phyloP scores from a whole-genome alignment of 1,140 invertebrate species.

The Hylaeus volcanicus region DNA sequence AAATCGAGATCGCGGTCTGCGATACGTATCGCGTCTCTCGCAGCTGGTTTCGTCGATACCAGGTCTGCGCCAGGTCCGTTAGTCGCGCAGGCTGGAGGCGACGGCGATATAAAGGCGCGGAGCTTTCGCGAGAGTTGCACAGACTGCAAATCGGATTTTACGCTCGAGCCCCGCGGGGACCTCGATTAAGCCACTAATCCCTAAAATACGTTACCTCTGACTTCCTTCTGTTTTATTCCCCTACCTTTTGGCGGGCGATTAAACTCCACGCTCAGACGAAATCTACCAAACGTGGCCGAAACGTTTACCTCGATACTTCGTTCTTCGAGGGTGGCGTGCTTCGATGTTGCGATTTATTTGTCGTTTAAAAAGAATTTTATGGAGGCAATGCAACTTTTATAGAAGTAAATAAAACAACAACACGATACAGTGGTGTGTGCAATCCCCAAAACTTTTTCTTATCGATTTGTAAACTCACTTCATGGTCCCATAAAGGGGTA shows the following conservation, averaged over 20 bases:
- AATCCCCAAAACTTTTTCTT: too few relatives aligned
- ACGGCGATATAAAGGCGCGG: conserved; percentile 36
- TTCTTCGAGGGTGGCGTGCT: too few relatives aligned
- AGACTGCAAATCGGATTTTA: conserved; percentile 50
- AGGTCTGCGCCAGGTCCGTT: background rate
- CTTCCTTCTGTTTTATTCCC: background rate
- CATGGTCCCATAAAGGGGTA: too few relatives aligned
- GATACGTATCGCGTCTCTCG: background rate
- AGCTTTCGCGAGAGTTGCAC: conserved; percentile 15
- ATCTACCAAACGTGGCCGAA: background rate
- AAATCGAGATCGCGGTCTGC: background rate
- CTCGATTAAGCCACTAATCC: conserved; percentile 55
- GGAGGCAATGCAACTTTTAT: too few relatives aligned
- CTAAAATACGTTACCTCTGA: conserved; percentile 32
- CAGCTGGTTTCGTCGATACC: conserved; percentile 9
- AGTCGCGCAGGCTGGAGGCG: background rate
- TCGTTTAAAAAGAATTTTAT: too few relatives aligned
- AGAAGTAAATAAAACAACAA: too few relatives aligned
- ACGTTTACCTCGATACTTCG: background rate
- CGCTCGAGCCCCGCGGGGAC: conserved; percentile 26
- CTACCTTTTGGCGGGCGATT: conserved; percentile 1
- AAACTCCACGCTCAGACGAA: background rate
- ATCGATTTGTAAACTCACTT: too few relatives aligned
- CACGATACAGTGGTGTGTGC: too few relatives aligned
- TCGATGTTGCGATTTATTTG: too few relatives aligned